These are phyloP conservation scores for Drosophila picticornis DNA, from an alignment of 2,888 invertebrate species.

Conservation along the genomic window DNA sequence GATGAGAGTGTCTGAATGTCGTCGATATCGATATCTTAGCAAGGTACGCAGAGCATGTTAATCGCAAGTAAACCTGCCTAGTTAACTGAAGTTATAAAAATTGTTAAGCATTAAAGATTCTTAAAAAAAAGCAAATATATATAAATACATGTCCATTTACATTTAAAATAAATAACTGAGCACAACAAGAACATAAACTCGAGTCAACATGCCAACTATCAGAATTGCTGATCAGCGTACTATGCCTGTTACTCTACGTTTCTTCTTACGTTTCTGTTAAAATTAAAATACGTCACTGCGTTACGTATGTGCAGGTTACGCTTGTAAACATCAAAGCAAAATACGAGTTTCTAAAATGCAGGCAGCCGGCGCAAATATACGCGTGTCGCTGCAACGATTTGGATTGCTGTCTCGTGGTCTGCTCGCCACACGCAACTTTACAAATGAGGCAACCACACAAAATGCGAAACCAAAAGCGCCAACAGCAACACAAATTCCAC, in stretches of 20 bases:
- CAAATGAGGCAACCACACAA: neutral
- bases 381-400: conserved; percentile 6
- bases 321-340: conserved; percentile 33
- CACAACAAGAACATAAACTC: neutral
- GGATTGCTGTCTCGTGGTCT: conserved; percentile 4
- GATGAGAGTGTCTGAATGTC: conserved; percentile 30
- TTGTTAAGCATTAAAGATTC: neutral
- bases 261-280: conserved; percentile 10
- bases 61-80: neutral
- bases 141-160: neutral
- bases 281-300: neutral
- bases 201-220: neutral
- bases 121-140: neutral
- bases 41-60: neutral
- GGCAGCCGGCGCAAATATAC: conserved; percentile 1
- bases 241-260: neutral
- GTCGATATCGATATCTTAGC: conserved; percentile 1
- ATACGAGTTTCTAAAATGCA: conserved; percentile 23
- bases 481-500: neutral
- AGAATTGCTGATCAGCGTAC: conserved; percentile 16
- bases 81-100: neutral
- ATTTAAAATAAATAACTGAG: neutral
- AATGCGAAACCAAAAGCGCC: neutral
- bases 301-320: conserved; percentile 27
- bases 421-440: conserved; percentile 14